These are phyloP conservation scores for Xiphophorus couchianus DNA, from an alignment of 2,113 vertebrate genomes.

Conservation along the genomic window DNA sequence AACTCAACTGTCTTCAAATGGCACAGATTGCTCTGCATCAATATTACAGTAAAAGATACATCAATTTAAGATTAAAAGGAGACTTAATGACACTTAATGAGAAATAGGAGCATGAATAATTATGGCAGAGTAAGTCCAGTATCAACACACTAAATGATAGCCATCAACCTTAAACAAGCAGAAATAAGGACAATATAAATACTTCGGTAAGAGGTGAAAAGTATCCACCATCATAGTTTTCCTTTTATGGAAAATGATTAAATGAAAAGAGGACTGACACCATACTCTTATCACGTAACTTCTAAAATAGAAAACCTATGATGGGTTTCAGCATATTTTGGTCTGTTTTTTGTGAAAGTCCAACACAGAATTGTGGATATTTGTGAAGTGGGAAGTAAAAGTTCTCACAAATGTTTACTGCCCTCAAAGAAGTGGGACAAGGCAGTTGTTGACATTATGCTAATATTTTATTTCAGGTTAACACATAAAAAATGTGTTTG, in stretches of 20 bases:
- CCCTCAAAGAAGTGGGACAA: too few species aligned
- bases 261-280: not conserved
- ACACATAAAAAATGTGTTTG: too few species aligned
- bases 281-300: not conserved
- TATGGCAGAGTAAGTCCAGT: slow-evolving; percentile 32
- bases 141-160: slow-evolving; percentile 57
- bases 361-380: not conserved
- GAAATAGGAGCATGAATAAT: slow-evolving; percentile 34
- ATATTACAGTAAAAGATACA: slow-evolving; percentile 13
- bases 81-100: slow-evolving; percentile 52
- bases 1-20: slow-evolving; percentile 3
- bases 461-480: too few species aligned
- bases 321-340: not conserved
- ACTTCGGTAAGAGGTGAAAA: not conserved
- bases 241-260: slow-evolving; percentile 29
- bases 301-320: too few species aligned
- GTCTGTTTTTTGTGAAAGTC: not conserved
- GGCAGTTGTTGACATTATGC: too few species aligned
- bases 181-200: slow-evolving; percentile 14
- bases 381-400: not conserved
- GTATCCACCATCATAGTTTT: not conserved
- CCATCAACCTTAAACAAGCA: slow-evolving; percentile 35
- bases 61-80: slow-evolving; percentile 20
- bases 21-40: slow-evolving; percentile 20
- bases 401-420: not conserved